Evolutionary conservation across 2,888 invertebrate genomes (phyloP), one percentile per base, ranked within the genome.

Genomic region (Lasioglossum zephyrum): DNA sequence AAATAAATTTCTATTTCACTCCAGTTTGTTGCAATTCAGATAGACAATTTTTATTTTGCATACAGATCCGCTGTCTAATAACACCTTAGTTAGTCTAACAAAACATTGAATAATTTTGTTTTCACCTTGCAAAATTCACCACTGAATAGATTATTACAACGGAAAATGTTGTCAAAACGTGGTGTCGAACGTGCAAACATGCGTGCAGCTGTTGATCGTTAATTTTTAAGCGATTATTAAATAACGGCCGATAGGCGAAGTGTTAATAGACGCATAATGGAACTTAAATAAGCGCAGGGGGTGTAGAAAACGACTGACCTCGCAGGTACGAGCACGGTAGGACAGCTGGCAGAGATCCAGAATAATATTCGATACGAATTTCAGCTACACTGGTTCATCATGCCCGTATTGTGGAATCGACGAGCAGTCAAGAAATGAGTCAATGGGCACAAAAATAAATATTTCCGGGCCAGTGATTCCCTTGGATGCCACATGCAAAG

Each of bases 351-450:
- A 87, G 49, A 63, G 83, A 31, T 91, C 92, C 92, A 92, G 88
- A 77, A 84, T 89, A 91, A 90, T 91, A 89, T 91, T 91, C 92
- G 90, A 88, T 87, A 87, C 87, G 88, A 88, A 86, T 89, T 91
- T 88, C 84, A 69, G 80, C 85, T 86, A 84, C 85, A 83, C 70
- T 83, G 85, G 84, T 87, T 82, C 87, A 90, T 92, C 92, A 89
- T 88, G 79, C 79, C 82, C 70, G 75, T 82, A 84, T 91, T 89
- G 90, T 88, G 87, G 84, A 87, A 92, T 91, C 87, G 90, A 89
- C 88, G 88, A 77, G 57, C 66, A 47, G 79, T 53, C 79, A 87
- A 89, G 84, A 75, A 88, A 85, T 76, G 87, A 81, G 82, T 81
- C 77, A 73, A 77, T 75, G 49, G 82, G 22, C 53, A 41, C 78